These are phyloP conservation scores for Protomyctophum bolini DNA, from an alignment of 2,113 vertebrate genomes.

Conservation along the genomic window DNA sequence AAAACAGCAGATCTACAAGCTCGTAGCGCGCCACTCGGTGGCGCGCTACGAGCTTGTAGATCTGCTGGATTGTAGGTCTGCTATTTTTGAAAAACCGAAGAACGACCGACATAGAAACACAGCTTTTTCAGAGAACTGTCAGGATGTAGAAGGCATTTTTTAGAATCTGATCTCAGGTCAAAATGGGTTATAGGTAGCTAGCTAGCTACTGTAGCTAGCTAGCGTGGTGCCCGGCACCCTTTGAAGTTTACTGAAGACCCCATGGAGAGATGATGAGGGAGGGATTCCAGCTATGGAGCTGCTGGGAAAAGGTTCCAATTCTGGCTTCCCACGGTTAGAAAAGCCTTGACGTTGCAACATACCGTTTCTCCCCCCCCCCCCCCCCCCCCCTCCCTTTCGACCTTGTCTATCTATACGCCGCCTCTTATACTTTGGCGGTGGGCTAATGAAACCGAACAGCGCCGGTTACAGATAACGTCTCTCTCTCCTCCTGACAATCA, in stretches of 20 bases:
- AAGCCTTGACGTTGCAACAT: background rate
- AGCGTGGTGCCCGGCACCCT: constrained; percentile 11
- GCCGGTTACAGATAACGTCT: constrained; percentile 51
- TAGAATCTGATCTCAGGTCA: no score
- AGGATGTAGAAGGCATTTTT: no score
- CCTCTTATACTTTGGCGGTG: constrained; percentile 27
- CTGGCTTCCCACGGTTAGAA: constrained; percentile 37
- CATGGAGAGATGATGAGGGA: constrained; percentile 23
- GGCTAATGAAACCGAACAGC: constrained; percentile 50
- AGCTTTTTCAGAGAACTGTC: no score
- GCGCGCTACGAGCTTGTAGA: no score
- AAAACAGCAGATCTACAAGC: no score
- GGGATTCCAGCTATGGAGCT: constrained; percentile 35
- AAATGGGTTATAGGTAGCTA: constrained; percentile 48
- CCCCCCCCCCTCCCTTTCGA: constrained; percentile 2
- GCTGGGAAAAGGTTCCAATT: constrained; percentile 46
- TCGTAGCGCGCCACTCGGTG: no score
- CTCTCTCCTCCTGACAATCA: constrained; percentile 64
- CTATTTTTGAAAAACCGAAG: no score
- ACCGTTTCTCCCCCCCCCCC: constrained; percentile 2
- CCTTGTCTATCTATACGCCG: background rate
- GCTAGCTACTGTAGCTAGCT: constrained; percentile 4
- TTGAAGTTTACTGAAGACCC: constrained; percentile 26
- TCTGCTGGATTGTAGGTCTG: no score
- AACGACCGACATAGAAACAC: no score